Conservation (phyloP, 2,888 invertebrate species). For the Phengaris alcon region DNA sequence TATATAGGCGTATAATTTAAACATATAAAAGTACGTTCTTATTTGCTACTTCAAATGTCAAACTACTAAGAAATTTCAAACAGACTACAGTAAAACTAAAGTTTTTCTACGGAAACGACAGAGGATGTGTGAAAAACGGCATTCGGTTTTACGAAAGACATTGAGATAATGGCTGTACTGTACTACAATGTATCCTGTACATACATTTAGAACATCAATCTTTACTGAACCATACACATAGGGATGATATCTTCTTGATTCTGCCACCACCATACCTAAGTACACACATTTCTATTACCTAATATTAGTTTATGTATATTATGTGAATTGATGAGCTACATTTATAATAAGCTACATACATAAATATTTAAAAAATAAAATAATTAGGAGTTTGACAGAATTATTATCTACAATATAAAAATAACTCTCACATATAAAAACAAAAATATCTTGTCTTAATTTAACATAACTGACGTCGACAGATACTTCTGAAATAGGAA, state of each 20-base stretch:
- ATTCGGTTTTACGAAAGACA: too few relatives aligned
- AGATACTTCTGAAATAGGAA: slow-evolving; percentile 34
- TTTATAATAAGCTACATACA: neutral
- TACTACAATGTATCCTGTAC: slow-evolving; percentile 5
- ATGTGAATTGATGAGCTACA: neutral
- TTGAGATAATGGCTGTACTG: too few relatives aligned
- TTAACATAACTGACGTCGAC: slow-evolving; percentile 29
- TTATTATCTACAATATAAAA: neutral
- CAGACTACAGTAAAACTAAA: too few relatives aligned
- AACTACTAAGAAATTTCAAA: too few relatives aligned
- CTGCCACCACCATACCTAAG: neutral
- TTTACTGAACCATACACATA: neutral
- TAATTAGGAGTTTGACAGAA: neutral
- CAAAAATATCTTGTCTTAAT: neutral
- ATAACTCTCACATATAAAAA: slow-evolving; percentile 34
- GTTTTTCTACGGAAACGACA: too few relatives aligned
- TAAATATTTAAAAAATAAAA: neutral
- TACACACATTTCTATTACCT: neutral
- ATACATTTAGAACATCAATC: neutral
- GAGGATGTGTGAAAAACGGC: too few relatives aligned
- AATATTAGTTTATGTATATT: neutral
- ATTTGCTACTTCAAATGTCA: too few relatives aligned
- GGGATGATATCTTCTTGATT: neutral
- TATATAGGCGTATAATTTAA: too few relatives aligned
- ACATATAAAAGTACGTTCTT: too few relatives aligned